Evolutionary conservation across 2,888 invertebrate genomes (phyloP), one percentile per base, ranked within the genome.

Genomic region (Campoletis raptor): DNA sequence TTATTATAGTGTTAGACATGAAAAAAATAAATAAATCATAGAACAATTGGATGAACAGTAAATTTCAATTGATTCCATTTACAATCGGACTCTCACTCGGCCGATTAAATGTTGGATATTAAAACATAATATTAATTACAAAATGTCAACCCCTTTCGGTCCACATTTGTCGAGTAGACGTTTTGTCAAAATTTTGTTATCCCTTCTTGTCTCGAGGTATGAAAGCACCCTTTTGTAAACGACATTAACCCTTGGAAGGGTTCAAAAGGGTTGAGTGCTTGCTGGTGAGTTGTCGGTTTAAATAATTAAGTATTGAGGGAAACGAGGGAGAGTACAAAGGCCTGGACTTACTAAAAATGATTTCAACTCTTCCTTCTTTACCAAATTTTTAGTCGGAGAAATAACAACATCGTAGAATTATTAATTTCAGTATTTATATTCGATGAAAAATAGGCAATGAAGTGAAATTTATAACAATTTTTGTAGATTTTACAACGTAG

Each of bases 211-310:
- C 40, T 10, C 67, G 12, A 6, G 18, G 5, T 73, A 21, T 9
- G 10, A 36, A 36, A 61, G 70, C 15, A 48, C 18, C 42, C 82
- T 48, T 70, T 37, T 69, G 12, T 52, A 12, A 85, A 87, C 76
- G 84, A 7, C 24, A 57, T 84, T 84, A 84, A 82, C 52, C 78
- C 70, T 24, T 69, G 48, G 76, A 82, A 87, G 86, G 86, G 86
- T 87, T 81, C 57, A 76, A 79, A 42, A 48, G 70, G 79, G 79
- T 84, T 48, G 54, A 84, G 79, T 40, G 69, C 69, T 42, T 12
- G 57, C 40, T 48, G 66, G 42, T 74, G 45, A 74, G 21, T 79
- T 70, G 73, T 78, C 78, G n/a, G 37, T 84, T 15, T 79, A 70
- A 70, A 84, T 84, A 84, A 79, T 84, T 87, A 21, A 79, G 61